Conservation (phyloP, 1,140 invertebrate species). For the Hycleus phaleratus region DNA sequence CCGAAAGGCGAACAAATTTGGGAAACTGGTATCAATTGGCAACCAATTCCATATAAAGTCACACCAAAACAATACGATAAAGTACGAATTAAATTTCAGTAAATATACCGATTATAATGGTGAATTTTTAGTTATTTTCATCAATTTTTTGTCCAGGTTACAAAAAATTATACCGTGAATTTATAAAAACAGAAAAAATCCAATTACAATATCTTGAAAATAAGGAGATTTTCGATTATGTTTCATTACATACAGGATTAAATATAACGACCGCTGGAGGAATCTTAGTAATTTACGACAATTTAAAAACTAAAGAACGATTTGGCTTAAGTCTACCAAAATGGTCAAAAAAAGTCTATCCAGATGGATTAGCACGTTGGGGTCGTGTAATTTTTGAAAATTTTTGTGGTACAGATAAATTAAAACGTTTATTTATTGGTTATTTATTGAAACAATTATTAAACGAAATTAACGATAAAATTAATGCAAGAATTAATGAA, state of each 20-base stretch:
- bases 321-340: slow-evolving; percentile 51
- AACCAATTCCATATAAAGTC: slow-evolving; percentile 68
- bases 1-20: slow-evolving; percentile 62
- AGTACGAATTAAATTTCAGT: slow-evolving; percentile 5
- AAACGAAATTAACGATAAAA: slow-evolving; percentile 47
- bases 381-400: neutral
- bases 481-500: slow-evolving; percentile 40
- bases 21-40: slow-evolving; percentile 66
- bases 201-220: slow-evolving; percentile 9
- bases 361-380: slow-evolving; percentile 39
- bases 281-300: slow-evolving; percentile 11
- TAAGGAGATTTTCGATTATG: slow-evolving; percentile 19
- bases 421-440: slow-evolving; percentile 18
- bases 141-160: slow-evolving; percentile 20
- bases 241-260: slow-evolving; percentile 23
- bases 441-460: slow-evolving; percentile 55
- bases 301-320: slow-evolving; percentile 36
- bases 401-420: neutral
- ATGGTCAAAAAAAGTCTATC: slow-evolving; percentile 55
- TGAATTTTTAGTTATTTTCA: slow-evolving; percentile 13
- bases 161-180: slow-evolving; percentile 12
- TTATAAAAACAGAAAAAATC: neutral
- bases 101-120: neutral
- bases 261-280: slow-evolving; percentile 21
- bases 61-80: slow-evolving; percentile 13